These are phyloP conservation scores for Antennarius striatus DNA, from an alignment of 2,113 vertebrate species.

Conservation along the genomic window DNA sequence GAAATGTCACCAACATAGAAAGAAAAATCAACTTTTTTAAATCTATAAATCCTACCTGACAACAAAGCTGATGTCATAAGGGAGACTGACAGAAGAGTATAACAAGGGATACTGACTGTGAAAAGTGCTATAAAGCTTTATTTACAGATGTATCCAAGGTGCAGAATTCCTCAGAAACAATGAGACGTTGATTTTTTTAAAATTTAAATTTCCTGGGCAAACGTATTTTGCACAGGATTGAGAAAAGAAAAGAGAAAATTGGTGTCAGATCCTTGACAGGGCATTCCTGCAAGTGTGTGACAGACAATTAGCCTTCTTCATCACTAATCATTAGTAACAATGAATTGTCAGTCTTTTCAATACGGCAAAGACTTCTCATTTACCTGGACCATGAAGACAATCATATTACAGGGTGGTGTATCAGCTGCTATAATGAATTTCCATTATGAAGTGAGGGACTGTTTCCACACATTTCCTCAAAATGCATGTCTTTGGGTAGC, in stretches of 20 bases:
- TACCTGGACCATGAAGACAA: constrained; percentile 12
- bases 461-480: constrained; percentile 7
- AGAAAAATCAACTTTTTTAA: constrained; percentile 30
- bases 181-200: constrained; percentile 7
- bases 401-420: constrained; percentile 8
- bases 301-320: constrained; percentile 35
- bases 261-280: background rate
- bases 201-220: background rate
- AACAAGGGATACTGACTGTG: constrained; percentile 32
- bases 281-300: constrained; percentile 3
- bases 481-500: constrained; percentile 8
- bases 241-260: constrained; percentile 14
- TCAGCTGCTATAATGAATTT: constrained; percentile 19
- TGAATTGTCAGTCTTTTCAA: constrained; percentile 24
- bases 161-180: constrained; percentile 37
- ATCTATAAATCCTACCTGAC: constrained; percentile 44
- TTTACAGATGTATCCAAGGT: constrained; percentile 14
- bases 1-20: constrained; percentile 18
- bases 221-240: background rate
- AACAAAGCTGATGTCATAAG: constrained; percentile 18
- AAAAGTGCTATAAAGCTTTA: constrained; percentile 48
- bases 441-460: constrained; percentile 12
- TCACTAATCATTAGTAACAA: constrained; percentile 31
- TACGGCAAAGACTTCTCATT: background rate
- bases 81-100: constrained; percentile 14